Percentiles rank a stretch among this genome's conserved stretches.
These are phyloP conservation scores for Mesoclemmys tuberculata DNA, from an alignment of 2,113 vertebrate genomes.

Conservation along the genomic window DNA sequence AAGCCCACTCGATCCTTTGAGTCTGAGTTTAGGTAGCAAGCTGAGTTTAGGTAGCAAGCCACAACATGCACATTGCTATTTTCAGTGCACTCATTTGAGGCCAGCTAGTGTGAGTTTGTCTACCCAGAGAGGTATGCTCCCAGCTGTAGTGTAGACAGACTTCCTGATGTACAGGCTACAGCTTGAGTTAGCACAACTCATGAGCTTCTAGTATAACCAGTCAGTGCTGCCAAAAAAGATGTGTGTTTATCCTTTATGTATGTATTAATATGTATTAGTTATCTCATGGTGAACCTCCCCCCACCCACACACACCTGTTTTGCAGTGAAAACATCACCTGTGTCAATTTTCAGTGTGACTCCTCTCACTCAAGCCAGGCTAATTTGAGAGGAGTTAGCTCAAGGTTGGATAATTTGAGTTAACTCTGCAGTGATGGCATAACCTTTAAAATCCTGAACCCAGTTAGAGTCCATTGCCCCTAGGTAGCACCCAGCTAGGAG, in stretches of 20 bases:
- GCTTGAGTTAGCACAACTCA: constrained; percentile 13
- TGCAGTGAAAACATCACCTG: not conserved
- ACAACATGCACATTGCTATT: not conserved
- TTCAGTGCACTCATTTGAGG: not conserved
- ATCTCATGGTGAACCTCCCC: not conserved
- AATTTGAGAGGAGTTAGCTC: not conserved
- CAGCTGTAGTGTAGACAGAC: not conserved
- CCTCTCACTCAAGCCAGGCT: constrained; percentile 5
- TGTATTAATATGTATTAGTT: constrained; percentile 31
- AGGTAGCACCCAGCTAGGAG: not conserved
- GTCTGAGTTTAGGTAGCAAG: not conserved
- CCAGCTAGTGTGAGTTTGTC: not conserved
- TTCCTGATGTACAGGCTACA: constrained; percentile 22
- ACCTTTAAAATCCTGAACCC: not conserved
- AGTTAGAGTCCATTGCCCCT: not conserved
- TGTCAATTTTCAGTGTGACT: not conserved
- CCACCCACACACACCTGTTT: not conserved
- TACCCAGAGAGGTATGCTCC: not conserved
- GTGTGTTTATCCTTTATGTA: constrained; percentile 44
- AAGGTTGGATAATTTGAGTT: not conserved
- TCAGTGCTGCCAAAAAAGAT: constrained; percentile 68
- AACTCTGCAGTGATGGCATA: not conserved
- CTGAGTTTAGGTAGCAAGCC: not conserved
- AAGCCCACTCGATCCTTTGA: not conserved
- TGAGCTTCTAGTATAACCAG: constrained; percentile 4